Conservation (phyloP, 2,888 invertebrate species). For the Pristionchus fissidentatus region DNA sequence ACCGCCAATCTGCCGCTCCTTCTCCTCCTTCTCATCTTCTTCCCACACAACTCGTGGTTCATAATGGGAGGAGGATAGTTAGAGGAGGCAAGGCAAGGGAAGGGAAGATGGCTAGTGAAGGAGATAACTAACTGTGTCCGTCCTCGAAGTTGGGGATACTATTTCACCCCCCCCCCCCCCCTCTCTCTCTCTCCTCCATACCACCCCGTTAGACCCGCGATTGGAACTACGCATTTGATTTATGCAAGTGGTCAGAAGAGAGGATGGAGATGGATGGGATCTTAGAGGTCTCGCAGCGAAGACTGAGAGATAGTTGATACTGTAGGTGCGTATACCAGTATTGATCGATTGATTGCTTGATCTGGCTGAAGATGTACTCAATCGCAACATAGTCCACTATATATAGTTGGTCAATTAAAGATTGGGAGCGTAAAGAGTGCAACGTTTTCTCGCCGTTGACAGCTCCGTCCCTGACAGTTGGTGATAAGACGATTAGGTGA, state of each 20-base stretch:
- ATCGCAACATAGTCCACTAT: neutral
- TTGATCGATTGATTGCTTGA: neutral
- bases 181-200: conserved; percentile 20
- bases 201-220: conserved; percentile 19
- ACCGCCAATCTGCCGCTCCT: neutral
- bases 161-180: neutral
- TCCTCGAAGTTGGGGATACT: conserved; percentile 7
- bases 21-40: neutral
- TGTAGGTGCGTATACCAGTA: neutral
- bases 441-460: neutral
- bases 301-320: neutral
- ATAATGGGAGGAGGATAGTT: conserved; percentile 31
- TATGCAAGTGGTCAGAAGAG: conserved; percentile 30
- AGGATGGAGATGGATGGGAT: conserved; percentile 15
- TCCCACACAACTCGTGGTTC: conserved; percentile 27
- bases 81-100: neutral
- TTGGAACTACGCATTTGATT: conserved; percentile 37
- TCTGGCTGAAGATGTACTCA: neutral
- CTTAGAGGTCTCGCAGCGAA: neutral
- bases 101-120: no score
- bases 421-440: neutral
- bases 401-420: neutral
- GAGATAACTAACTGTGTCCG: neutral
- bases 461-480: conserved; percentile 7
- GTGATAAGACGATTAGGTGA: neutral